Conservation (phyloP, 2,888 invertebrate genomes). For the Callosobruchus maculatus region DNA sequence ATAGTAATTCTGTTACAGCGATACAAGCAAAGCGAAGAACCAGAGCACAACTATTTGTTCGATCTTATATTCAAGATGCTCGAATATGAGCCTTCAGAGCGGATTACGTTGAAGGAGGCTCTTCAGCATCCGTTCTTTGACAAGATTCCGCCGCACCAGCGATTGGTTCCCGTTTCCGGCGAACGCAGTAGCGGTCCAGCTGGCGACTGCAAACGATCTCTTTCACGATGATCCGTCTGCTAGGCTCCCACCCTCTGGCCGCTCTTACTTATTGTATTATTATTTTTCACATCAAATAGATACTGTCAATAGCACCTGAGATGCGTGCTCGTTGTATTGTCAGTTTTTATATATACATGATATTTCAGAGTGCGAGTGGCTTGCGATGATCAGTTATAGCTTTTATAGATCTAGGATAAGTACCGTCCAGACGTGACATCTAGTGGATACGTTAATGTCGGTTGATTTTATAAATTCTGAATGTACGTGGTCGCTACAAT, state of each 20-base stretch:
- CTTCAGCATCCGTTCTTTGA: constrained; percentile 91
- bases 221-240: background rate
- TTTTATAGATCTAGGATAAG: background rate
- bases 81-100: constrained; percentile 91
- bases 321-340: background rate
- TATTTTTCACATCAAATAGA: background rate
- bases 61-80: constrained; percentile 94
- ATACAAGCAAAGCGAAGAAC: constrained; percentile 82
- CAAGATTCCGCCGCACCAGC: constrained; percentile 74
- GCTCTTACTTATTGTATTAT: background rate
- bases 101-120: constrained; percentile 85
- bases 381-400: background rate
- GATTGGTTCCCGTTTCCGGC: constrained; percentile 50
- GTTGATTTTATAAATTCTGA: too few species aligned
- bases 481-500: too few species aligned
- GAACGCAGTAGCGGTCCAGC: background rate
- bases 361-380: background rate
- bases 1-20: constrained; percentile 74
- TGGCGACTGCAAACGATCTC: background rate
- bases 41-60: constrained; percentile 90
- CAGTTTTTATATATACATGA: background rate
- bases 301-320: background rate
- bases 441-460: too few species aligned
- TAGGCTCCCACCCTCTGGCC: background rate
- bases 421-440: too few species aligned